Evolutionary conservation across 2,113 vertebrate species (phyloP).

Genomic region (Parus major): DNA sequence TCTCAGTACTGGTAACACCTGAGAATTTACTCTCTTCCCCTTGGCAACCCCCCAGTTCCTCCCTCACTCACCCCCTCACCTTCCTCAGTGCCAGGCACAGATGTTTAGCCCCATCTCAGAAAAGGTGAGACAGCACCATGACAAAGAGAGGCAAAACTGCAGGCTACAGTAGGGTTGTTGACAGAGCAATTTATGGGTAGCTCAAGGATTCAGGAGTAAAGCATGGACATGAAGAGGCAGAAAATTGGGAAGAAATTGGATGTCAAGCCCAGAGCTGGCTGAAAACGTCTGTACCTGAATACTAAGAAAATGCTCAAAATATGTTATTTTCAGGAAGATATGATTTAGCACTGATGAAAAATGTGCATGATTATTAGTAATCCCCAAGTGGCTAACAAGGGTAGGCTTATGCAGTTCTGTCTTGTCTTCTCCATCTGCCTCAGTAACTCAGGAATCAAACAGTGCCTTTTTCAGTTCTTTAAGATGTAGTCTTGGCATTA

Average conservation of each 20-base stretch:
- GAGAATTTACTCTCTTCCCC: neutral
- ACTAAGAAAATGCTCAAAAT: neutral
- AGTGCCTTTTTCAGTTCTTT: neutral
- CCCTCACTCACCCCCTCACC: neutral
- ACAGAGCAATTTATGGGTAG: neutral
- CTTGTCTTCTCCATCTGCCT: neutral
- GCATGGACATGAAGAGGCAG: neutral
- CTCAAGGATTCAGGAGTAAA: neutral
- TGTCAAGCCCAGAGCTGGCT: neutral
- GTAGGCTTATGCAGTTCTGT: neutral
- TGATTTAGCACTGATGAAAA: neutral
- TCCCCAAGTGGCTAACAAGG: neutral
- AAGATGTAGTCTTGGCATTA: neutral
- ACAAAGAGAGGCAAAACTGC: neutral
- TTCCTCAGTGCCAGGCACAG: rapidly evolving
- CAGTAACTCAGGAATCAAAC: neutral
- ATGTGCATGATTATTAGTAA: neutral
- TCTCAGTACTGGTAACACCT: neutral
- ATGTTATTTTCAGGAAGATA: neutral
- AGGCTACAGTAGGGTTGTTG: neutral
- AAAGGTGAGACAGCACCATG: rapidly evolving
- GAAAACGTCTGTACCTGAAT: neutral
- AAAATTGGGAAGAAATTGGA: neutral
- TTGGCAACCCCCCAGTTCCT: neutral
- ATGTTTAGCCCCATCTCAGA: neutral